Evolutionary conservation across 2,113 vertebrate species (phyloP), one percentile per base, ranked within the genome.

Genomic region (Cairina moschata): DNA sequence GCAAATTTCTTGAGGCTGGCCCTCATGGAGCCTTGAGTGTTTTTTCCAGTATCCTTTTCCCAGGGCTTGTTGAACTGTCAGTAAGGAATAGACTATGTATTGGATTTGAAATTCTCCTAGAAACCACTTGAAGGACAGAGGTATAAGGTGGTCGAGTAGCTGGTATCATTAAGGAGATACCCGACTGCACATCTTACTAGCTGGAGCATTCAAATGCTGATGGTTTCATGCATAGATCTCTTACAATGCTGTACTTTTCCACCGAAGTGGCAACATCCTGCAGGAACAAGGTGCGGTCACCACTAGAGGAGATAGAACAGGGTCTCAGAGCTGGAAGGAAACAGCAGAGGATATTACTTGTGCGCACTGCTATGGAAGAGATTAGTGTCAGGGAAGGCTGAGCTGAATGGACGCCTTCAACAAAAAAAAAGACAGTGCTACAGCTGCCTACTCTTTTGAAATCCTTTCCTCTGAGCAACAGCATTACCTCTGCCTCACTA

Each of bases 321-420:
- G 80, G 42, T 9, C 31, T 84, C 60, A 36, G 83, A 92, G 83
- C 56, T 90, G 83, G 81, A 89, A 91, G 44, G 62, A 73, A 74
- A 46, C 56, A 85, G 56, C 69, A 76, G 42, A 85, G 44, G 74
- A n/a, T 93, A 73, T 85, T 89, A 20, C 38, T 60, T 60, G 56
- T 21, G 8, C 77, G 60, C 0, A 4, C 72, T 88, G 90, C 92
- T 94, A 18, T 63, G 69, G 66, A 60, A 78, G 73, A 52, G 89
- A 89, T 95, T 95, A 95, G 67, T 82, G 73, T 87, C 86, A 75
- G 89, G 74, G 62, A 93, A 84, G 48, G 42, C 69, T 82, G 94
- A 95, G 83, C 81, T 91, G 93, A 84, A 95, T 5, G 88, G 86
- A 91, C 81, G 82, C 44, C 83, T 96, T 56, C 83, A 60, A 79